Conservation (phyloP, 2,797 vertebrate genomes). For the Scyliorhinus canicula region DNA sequence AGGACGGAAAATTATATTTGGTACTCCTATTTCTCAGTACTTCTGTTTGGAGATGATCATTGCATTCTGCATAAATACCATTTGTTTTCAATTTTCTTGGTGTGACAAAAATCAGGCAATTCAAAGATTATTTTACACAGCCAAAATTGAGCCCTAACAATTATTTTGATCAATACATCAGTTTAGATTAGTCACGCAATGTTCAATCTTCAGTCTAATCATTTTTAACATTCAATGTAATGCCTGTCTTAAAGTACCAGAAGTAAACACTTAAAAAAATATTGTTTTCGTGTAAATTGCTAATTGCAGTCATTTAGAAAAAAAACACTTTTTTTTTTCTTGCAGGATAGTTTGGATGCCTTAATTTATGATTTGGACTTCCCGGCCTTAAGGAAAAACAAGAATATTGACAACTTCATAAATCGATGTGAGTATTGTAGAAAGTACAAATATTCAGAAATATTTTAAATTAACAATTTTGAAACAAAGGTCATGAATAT, state of each 20-base stretch:
- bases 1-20: not conserved
- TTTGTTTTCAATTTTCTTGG: not conserved
- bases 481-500: not conserved
- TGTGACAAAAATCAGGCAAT: not conserved
- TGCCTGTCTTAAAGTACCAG: not conserved
- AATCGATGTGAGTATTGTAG: slow-evolving; percentile 92
- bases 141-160: not conserved
- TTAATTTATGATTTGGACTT: slow-evolving; percentile 98
- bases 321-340: slow-evolving; percentile 41
- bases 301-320: not conserved
- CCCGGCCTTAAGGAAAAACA: slow-evolving; percentile 97
- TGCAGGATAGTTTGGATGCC: slow-evolving; percentile 92
- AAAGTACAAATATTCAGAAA: not conserved
- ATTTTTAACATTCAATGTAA: not conserved
- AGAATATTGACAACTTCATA: slow-evolving; percentile 99
- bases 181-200: not conserved
- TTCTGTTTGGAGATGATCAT: not conserved
- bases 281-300: slow-evolving; percentile 5
- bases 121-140: not conserved
- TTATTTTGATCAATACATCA: not conserved
- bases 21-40: not conserved
- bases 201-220: not conserved
- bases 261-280: not conserved
- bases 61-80: not conserved
- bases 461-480: not conserved